Conservation (phyloP, 2,113 vertebrate species). For the Arenaria interpres region DNA sequence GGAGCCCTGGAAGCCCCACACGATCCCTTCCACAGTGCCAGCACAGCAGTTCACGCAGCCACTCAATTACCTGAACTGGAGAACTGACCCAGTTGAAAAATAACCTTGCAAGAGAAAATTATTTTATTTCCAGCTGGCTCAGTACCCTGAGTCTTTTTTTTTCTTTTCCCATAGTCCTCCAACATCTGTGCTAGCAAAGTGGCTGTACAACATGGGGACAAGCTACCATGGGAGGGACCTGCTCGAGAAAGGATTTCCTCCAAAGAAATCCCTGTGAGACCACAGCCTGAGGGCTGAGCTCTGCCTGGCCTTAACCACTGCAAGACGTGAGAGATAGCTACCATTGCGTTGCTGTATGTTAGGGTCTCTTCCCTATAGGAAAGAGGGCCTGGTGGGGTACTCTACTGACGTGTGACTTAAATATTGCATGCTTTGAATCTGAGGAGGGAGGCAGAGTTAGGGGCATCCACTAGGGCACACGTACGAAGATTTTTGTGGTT, state of each 20-base stretch:
- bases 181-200: background rate
- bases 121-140: background rate
- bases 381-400: background rate
- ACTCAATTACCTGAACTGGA: background rate
- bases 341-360: background rate
- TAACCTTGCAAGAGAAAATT: background rate
- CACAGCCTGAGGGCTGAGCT: rapidly evolving
- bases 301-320: background rate
- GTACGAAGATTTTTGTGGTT: background rate
- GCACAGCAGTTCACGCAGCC: background rate
- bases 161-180: background rate
- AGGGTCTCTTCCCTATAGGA: background rate
- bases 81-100: background rate
- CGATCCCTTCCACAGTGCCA: rapidly evolving
- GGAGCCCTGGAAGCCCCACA: background rate
- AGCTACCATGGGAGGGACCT: background rate
- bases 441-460: background rate
- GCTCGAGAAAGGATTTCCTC: background rate
- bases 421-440: background rate
- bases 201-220: rapidly evolving
- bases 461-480: background rate
- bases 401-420: background rate
- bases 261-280: background rate
- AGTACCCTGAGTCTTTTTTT: background rate
- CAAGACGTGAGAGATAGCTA: background rate